Evolutionary conservation across 2,888 invertebrate genomes (phyloP), one percentile per base, ranked within the genome.

Genomic region (Hartigia nigra): DNA sequence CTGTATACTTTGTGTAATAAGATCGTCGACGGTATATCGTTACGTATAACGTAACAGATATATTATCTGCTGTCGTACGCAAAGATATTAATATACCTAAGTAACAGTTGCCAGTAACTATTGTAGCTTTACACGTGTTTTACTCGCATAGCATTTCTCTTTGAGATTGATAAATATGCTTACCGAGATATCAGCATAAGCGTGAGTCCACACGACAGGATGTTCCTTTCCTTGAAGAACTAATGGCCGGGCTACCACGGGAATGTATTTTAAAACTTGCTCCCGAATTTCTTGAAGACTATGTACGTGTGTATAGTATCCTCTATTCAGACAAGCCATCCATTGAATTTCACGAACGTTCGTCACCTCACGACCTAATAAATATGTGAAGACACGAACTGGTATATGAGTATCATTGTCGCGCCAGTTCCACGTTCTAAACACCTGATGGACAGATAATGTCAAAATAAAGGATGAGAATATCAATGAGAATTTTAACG

Each of bases 241-340:
- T 89, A 97, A 92, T 0, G 97, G 97, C 70, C 96, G 94, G 0
- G 97, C 98, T 89, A 99, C 96, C 4, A 99, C 98, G 80, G 97
- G 96, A 83, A 99, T 97, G 92, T 99, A 99, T 91, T 98, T 97
- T 87, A 99, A 92, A 34, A 99, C 99, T 91, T 99, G 97, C 91
- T 98, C 98, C 83, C 97, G 96, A 0, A 99, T 98, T 92, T 99
- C 99, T 86, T 98, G 98, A 87, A 99, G 94, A 0, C 98, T 97
- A 84, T 97, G 96, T 31, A 99, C 97, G 91, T 99, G 99, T 1
- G 97, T 96, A 92, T 96, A 98, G 91, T 95, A 98, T n/a, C 98
- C 98, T 93, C 98, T 95, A 92, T 99, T 99, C 74, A 95, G 93
- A 90, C 99, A 99, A 1, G 99, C 98, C 96, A 99, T 98, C 95